phyloP scores from a whole-genome alignment of 2,797 vertebrate genomes.

The Pipistrellus kuhlii region DNA sequence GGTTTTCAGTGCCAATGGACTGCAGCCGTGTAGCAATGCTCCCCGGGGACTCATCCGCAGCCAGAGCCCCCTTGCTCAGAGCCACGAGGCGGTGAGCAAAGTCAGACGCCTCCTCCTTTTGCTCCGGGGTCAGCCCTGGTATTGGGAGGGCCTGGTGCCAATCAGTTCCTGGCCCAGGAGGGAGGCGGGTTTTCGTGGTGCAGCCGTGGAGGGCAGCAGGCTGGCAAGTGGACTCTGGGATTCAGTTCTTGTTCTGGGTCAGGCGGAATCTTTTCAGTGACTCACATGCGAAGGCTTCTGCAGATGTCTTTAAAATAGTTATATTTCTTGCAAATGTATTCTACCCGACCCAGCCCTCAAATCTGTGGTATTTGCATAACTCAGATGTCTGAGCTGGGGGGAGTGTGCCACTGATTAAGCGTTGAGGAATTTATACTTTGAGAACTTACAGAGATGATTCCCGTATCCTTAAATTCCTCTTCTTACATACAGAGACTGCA shows the following conservation, averaged over 20 bases:
- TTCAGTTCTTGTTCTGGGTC: neutral
- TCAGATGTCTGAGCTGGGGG: conserved; percentile 1
- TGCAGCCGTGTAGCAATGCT: neutral
- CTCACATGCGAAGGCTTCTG: neutral
- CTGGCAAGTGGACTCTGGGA: neutral
- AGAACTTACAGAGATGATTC: neutral
- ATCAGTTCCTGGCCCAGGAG: neutral
- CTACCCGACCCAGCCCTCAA: neutral
- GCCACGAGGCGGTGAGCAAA: neutral
- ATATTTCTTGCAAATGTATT: conserved; percentile 54
- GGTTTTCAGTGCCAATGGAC: neutral
- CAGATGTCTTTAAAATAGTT: conserved; percentile 49
- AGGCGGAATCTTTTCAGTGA: conserved; percentile 11
- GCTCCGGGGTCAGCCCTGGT: neutral
- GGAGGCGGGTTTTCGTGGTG: neutral
- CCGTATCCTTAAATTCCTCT: neutral
- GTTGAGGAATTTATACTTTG: conserved; percentile 53
- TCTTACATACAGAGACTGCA: rapidly evolving
- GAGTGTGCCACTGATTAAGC: neutral
- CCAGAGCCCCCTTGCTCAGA: neutral
- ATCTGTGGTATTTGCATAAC: conserved; percentile 57
- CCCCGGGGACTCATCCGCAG: neutral
- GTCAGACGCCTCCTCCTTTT: neutral
- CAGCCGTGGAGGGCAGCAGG: neutral
- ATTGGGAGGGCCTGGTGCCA: neutral